A percentile compares a stretch with the other conserved stretches of the same genome.
phyloP scores from a whole-genome alignment of 2,113 vertebrate species.

The Grallaria varia region DNA sequence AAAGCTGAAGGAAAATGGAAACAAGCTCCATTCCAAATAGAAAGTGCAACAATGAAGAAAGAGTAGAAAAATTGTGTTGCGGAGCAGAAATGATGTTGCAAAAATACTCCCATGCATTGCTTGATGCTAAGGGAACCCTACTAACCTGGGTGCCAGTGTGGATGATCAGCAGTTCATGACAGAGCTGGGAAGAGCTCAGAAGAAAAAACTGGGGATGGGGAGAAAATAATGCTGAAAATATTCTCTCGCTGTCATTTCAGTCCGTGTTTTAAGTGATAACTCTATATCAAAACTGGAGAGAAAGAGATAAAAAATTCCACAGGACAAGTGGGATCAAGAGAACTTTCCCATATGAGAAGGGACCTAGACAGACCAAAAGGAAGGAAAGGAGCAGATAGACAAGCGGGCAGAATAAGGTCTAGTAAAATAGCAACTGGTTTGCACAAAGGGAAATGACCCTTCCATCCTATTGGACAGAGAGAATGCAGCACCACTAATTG shows the following conservation, averaged over 20 bases:
- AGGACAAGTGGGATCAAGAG: background rate
- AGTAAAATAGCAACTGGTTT: background rate
- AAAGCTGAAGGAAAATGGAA: background rate
- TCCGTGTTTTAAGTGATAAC: background rate
- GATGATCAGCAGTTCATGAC: background rate
- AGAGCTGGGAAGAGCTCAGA: background rate
- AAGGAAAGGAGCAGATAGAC: background rate
- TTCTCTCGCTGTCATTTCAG: background rate
- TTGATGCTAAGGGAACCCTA: background rate
- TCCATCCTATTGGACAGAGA: background rate
- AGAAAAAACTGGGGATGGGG: background rate
- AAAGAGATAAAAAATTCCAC: background rate
- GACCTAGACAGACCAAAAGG: background rate
- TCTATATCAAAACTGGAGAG: background rate
- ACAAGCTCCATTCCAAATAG: background rate
- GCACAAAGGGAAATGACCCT: background rate
- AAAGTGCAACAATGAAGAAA: background rate
- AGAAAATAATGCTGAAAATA: background rate
- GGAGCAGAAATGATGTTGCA: background rate
- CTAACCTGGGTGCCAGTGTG: background rate
- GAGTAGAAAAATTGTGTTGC: background rate
- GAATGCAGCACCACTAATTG: background rate
- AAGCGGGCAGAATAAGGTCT: background rate
- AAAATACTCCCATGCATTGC: background rate
- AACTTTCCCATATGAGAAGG: background rate